A percentile compares a stretch with the other conserved stretches of the same genome.
Evolutionary conservation across 2,888 invertebrate genomes (phyloP).

Genomic region (Drosophila fungiperda): DNA sequence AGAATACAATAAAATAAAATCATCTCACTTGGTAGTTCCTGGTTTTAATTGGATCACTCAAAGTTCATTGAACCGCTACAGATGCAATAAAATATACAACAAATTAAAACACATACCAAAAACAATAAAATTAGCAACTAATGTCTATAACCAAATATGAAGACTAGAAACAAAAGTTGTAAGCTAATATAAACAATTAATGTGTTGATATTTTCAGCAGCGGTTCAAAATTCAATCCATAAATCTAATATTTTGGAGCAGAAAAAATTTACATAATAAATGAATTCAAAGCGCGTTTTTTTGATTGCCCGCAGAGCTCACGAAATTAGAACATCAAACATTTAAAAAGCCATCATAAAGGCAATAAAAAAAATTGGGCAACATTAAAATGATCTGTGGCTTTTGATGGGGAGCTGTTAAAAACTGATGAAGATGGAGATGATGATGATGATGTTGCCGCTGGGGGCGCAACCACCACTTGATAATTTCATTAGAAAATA

Average conservation of each 20-base stretch:
- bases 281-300: conserved; percentile 17
- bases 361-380: conserved; percentile 52
- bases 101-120: conserved; percentile 21
- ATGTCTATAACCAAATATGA: conserved; percentile 33
- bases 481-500: conserved; percentile 66
- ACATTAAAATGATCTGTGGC: conserved; percentile 43
- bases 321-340: conserved; percentile 60
- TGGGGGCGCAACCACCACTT: conserved; percentile 54
- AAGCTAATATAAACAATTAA: conserved; percentile 46
- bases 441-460: conserved; percentile 22
- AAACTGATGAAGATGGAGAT: conserved; percentile 28
- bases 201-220: conserved; percentile 42
- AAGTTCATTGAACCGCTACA: conserved; percentile 45
- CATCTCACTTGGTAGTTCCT: neutral
- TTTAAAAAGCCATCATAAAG: conserved; percentile 54
- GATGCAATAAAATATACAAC: conserved; percentile 15
- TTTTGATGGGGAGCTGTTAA: conserved; percentile 29
- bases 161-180: conserved; percentile 18
- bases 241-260: conserved; percentile 19
- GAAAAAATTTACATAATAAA: conserved; percentile 51
- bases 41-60: neutral
- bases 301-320: conserved; percentile 41
- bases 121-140: conserved; percentile 54
- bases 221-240: conserved; percentile 18
- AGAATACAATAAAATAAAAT: conserved; percentile 6